Base-by-base conservation (phyloP, 2,888 invertebrate species). In the Eilema depressum region DNA sequence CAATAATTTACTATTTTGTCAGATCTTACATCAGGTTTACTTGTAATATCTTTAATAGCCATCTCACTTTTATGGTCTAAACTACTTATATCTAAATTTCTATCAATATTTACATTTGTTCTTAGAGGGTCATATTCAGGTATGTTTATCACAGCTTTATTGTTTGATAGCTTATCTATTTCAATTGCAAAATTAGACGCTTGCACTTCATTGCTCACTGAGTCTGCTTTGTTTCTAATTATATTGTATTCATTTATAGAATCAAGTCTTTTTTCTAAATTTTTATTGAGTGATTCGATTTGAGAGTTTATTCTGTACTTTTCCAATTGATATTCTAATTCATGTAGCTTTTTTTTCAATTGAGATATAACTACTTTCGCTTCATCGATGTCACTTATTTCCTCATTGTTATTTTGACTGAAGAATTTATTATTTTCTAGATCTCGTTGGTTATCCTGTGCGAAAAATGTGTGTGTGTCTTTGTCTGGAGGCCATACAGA, bases 401-500 rank as follows among this genome's bases (percentile, higher is more conserved):
- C 93, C 79, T 93, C 93, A 86, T 90, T 92, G 79, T 93, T 93
- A 69, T 92, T 93, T 83, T 90, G 91, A 68, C 81, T 90, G 73
- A 81, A 83, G 73, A 85, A 88, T 75, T 86, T 86, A 76, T 88
- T 88, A 72, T 87, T 89, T 72, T 92, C 91, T 72, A 88, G 76
- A 75, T 80, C 89, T 56, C 85, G 83, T 69, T 84, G 81, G 67
- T 88, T 88, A 73, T 92, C 91, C 68, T 89, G 88, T 28, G 86
- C 77, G 28, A 86, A 78, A 78, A 83, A 87, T 20, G 75, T 80
- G 59, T 83, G 82, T 0, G 82, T 73, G 25, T 93, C 91, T 80
- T 89, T 91, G 69, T 94, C 93, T 14, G 97, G 97, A 0, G 98
- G 98, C 98, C 98, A 98, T 53, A 97, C 96, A 1, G 96, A 93